Evolutionary conservation across 2,888 invertebrate genomes (phyloP).

Genomic region (Omphaloscelis lunosa): DNA sequence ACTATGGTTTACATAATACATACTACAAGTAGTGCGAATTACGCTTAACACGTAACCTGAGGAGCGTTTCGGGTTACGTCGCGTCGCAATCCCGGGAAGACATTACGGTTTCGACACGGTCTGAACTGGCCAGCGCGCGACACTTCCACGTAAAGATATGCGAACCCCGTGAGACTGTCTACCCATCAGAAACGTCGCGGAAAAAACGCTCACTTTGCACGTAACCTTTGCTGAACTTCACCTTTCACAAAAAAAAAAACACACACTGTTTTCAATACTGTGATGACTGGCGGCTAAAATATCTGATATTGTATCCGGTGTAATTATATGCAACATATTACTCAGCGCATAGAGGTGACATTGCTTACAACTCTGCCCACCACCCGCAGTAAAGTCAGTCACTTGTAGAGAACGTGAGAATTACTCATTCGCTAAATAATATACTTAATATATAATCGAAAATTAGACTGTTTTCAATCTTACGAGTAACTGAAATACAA

Average conservation of each 20-base stretch:
- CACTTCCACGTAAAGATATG: conserved; percentile 84
- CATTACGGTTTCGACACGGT: conserved; percentile 84
- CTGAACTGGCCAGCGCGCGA: conserved; percentile 64
- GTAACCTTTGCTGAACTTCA: conserved; percentile 5
- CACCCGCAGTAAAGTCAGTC: conserved; percentile 18
- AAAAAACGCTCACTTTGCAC: conserved; percentile 15
- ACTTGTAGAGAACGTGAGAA: conserved; percentile 21
- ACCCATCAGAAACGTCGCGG: conserved; percentile 36
- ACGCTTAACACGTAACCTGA: conserved; percentile 78
- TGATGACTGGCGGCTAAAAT: conserved; percentile 42
- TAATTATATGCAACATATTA: conserved; percentile 56
- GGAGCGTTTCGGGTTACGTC: conserved; percentile 82
- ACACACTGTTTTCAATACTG: conserved; percentile 12
- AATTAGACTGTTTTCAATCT: conserved; percentile 19
- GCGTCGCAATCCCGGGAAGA: conserved; percentile 83
- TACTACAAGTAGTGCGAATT: conserved; percentile 67
- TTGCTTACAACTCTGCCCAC: conserved; percentile 47
- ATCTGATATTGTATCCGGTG: conserved; percentile 55
- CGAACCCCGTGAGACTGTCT: conserved; percentile 75
- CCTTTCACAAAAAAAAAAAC: conserved; percentile 14
- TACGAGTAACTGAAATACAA: not conserved
- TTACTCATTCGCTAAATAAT: conserved; percentile 40
- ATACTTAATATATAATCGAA: conserved; percentile 1
- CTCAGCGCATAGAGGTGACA: conserved; percentile 56
- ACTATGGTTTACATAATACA: conserved; percentile 72